Conservation (phyloP, 53 echinoderm and acorn worm genomes). For the Holothuria leucospilota region DNA sequence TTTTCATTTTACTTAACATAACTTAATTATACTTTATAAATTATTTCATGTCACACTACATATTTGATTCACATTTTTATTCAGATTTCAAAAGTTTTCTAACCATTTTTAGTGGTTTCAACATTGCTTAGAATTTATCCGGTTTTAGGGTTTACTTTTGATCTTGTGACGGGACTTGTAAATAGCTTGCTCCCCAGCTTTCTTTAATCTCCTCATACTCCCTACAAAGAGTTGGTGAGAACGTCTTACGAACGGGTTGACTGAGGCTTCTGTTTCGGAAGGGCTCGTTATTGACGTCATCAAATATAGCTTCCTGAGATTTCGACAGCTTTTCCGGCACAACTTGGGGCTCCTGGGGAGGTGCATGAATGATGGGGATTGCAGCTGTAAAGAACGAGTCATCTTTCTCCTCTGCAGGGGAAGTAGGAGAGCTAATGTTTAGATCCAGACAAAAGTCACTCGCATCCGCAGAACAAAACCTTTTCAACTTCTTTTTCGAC, state of each 20-base stretch:
- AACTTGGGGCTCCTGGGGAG: neutral
- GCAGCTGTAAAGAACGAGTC: neutral
- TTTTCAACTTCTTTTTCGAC: conserved; percentile 1
- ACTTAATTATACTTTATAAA: too few relatives aligned
- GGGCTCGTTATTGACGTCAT: conserved; percentile 19
- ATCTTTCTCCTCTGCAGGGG: neutral
- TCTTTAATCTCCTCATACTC: conserved; percentile 22
- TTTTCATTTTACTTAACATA: too few relatives aligned
- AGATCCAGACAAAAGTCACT: conserved; percentile 28
- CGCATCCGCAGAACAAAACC: neutral
- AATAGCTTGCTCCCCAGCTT: conserved; percentile 30
- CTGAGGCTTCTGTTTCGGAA: conserved; percentile 35
- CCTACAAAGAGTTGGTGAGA: conserved; percentile 21
- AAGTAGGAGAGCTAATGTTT: conserved; percentile 19
- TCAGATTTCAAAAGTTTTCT: too few relatives aligned
- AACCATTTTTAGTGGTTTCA: too few relatives aligned
- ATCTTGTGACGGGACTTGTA: neutral
- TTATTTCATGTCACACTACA: too few relatives aligned
- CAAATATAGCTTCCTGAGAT: conserved; percentile 23
- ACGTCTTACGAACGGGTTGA: conserved; percentile 15
- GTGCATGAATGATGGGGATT: neutral
- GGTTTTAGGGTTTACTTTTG: too few relatives aligned
- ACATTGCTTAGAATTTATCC: too few relatives aligned
- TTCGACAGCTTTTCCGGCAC: conserved; percentile 9
- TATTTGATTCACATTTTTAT: too few relatives aligned